These are phyloP conservation scores for Regulus satrapa DNA, from an alignment of 2,113 vertebrate species.

Conservation along the genomic window DNA sequence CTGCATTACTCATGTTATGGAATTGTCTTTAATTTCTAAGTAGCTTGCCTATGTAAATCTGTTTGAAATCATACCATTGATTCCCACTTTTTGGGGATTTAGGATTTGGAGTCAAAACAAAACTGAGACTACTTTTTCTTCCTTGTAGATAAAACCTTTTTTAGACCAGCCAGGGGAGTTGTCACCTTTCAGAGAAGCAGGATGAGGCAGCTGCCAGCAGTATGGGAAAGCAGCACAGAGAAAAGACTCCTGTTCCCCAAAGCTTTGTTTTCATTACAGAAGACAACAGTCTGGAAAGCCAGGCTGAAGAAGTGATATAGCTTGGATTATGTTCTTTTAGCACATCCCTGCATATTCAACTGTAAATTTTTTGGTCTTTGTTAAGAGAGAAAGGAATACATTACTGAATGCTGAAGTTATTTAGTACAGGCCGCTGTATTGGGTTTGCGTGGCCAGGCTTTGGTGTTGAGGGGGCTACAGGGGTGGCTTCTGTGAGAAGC, in stretches of 20 bases:
- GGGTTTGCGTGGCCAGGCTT: not conserved
- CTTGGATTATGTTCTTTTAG: not conserved
- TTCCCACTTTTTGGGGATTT: not conserved
- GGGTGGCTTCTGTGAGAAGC: not conserved
- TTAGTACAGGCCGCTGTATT: not conserved
- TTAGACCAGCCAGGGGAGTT: not conserved
- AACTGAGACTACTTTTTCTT: not conserved
- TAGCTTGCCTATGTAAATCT: not conserved
- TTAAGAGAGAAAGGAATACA: not conserved
- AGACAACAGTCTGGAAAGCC: not conserved
- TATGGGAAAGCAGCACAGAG: not conserved
- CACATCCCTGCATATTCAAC: not conserved
- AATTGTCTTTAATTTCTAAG: not conserved
- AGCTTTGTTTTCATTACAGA: not conserved
- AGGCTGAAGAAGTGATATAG: not conserved
- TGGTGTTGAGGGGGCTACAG: not conserved
- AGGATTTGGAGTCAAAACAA: not conserved
- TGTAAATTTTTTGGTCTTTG: not conserved
- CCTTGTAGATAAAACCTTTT: not conserved
- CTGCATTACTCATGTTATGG: not conserved
- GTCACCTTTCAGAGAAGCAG: not conserved
- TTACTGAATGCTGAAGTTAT: not conserved
- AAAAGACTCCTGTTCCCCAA: not conserved
- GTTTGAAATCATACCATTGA: not conserved
- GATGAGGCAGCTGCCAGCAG: not conserved